Base-by-base conservation (phyloP, 53 echinoderm and acorn worm genomes). In the Arbacia lixula region DNA sequence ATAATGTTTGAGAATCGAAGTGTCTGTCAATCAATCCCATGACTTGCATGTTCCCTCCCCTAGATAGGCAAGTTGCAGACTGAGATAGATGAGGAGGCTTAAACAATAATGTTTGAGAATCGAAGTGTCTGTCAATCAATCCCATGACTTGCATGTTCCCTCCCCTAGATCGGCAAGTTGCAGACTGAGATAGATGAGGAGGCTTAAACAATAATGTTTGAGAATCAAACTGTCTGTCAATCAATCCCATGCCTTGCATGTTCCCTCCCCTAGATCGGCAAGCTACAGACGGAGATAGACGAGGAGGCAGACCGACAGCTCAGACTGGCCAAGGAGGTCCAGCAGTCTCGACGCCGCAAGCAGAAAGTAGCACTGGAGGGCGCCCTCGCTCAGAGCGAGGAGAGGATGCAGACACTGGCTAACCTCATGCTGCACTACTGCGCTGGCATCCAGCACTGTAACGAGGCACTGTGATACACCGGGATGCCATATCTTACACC, bases 351-450 rank as follows among this genome's bases (percentile, higher is more conserved):
- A 31, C 89, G 88, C 24, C 85, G 82, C 51, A 89, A 86, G 75
- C 83, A 95, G 83, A 85, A 88, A 40, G 30, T 31, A 2, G 83
- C 81, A 3, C 79, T 74, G 29, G 76, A 92, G 78, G 90, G 64
- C 33, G 76, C 79, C 34, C 86, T 99, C 27, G 46, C 84, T 11
- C 85, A 87, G 53, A 99, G 99, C 73, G 99, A 99, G 71, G 90
- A 99, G 32, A 76, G 99, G 53, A 92, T 99, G 92, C 94, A 99
- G 84, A 94, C 92, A 25, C 85, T 99, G 20, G 92, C 94, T 20
- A 90, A 92, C 53, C 83, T 99, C 67, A 98, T 98, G 98, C 88
- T 94, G 25, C 99, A 99, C 67, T 99, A 94, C 87, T 99, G 99
- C 66, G 94, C 99, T 9, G 99, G 99, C 16, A 92, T 99, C 65